phyloP scores from a whole-genome alignment of 1,140 invertebrate species.

The Drosophila obscura region DNA sequence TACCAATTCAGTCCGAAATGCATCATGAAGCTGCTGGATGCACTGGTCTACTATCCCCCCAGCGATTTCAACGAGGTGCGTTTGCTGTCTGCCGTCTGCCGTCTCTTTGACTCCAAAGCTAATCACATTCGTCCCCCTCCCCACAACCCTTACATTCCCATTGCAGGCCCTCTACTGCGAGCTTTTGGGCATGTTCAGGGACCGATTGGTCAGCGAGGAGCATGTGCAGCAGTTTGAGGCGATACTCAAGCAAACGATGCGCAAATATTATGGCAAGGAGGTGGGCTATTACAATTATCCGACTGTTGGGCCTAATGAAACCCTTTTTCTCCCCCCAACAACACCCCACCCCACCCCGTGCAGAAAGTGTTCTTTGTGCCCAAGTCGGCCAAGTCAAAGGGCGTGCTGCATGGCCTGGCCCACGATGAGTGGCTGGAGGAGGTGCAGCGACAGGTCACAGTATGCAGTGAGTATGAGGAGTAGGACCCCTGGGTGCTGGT shows the following conservation, averaged over 20 bases:
- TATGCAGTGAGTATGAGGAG: conserved; percentile 73
- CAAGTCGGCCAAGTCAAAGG: conserved; percentile 55
- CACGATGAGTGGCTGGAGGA: conserved; percentile 82
- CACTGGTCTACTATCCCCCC: conserved; percentile 69
- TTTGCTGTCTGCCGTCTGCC: background rate
- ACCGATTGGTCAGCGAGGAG: conserved; percentile 89
- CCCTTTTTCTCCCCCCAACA: too few relatives aligned
- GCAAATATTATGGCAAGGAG: conserved; percentile 84
- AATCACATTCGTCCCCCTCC: conserved; percentile 8
- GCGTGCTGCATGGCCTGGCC: conserved; percentile 49
- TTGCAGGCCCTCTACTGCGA: conserved; percentile 90
- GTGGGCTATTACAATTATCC: conserved; percentile 22
- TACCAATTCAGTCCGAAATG: conserved; percentile 83
- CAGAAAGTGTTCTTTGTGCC: conserved; percentile 81
- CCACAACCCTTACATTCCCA: background rate
- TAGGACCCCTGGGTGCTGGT: background rate
- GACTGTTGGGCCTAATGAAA: background rate
- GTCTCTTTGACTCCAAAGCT: conserved; percentile 7
- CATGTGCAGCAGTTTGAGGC: conserved; percentile 88
- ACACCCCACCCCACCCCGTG: background rate
- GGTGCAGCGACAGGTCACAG: conserved; percentile 72
- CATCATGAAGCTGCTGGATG: conserved; percentile 75
- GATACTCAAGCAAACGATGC: conserved; percentile 86
- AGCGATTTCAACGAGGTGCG: conserved; percentile 75
- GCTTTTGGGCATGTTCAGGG: conserved; percentile 90